Evolutionary conservation across 2,113 vertebrate species (phyloP).

Genomic region (Meriones unguiculatus): DNA sequence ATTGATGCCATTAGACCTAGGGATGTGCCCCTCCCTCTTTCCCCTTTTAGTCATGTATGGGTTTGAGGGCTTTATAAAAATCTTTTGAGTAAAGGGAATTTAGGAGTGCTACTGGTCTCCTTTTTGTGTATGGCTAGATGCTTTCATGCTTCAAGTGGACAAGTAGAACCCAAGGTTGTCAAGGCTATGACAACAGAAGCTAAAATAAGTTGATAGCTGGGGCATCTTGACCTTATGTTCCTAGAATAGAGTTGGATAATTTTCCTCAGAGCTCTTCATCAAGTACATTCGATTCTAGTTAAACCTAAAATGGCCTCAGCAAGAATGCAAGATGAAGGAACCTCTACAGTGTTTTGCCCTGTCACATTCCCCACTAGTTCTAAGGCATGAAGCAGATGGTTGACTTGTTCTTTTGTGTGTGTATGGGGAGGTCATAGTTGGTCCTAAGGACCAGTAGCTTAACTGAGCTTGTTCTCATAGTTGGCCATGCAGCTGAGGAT

Average conservation of each 20-base stretch:
- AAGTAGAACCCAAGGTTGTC: not conserved
- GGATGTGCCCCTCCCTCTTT: not conserved
- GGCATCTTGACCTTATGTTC: not conserved
- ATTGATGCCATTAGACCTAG: not conserved
- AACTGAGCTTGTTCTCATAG: not conserved
- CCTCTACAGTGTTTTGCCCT: not conserved
- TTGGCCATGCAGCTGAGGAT: not conserved
- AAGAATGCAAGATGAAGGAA: not conserved
- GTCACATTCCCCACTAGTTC: not conserved
- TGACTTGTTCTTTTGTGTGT: not conserved
- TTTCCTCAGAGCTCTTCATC: not conserved
- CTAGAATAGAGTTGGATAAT: not conserved
- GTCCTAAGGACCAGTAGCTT: not conserved
- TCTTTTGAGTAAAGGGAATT: not conserved
- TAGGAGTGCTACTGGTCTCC: not conserved
- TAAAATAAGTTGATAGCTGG: not conserved
- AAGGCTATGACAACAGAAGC: not conserved
- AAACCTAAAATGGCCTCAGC: not conserved
- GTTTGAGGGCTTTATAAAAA: conserved; percentile 1
- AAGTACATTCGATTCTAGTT: not conserved
- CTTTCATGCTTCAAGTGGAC: not conserved
- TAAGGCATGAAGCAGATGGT: not conserved
- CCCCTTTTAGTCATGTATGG: not conserved
- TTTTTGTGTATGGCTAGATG: not conserved
- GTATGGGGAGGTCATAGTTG: not conserved